Evolutionary conservation across 2,888 invertebrate species (phyloP), one percentile per base, ranked within the genome.

Genomic region (Meandrusa payeni): DNA sequence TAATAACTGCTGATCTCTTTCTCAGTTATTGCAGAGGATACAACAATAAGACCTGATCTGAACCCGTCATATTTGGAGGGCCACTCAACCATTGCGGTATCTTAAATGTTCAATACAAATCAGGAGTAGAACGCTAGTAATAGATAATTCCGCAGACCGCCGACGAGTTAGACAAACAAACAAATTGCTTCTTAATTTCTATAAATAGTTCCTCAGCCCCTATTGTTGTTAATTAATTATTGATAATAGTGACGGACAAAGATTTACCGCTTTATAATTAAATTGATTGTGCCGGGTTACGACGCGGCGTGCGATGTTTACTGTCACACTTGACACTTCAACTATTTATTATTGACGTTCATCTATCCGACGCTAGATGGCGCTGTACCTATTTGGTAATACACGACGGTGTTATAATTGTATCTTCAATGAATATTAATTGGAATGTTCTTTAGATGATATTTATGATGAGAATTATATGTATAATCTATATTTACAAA

Each of bases 301-400:
- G 42, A 19, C 31, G 43, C 37, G 7, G 31, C 32, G 37, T 24
- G 29, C 41, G 27, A 29, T 36, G 32, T 43, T 37, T 31, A 38
- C 22, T 44, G 44, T 44, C 22, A 9, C n/a, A 11, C 9, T 37
- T 32, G 36, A 33, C 37, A 38, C 43, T 41, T 37, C 17, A 27
- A 20, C 27, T 29, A 36, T 43, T 39, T 10, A 12, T 5, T 22
- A 10, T 4, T 29, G 40, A 50, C 29, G 50, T 50, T 36, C 1
- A 6, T 19, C 76, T 76, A 73, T 59, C 69, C 64, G 48, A 36
- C 54, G 47, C 50, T 45, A 76, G 77, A 64, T 70, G 70, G 69
- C 73, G 64, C 52, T 67, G 37, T 47, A 22, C 4, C 19, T 13
- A 3, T 6, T 15, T n/a, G n/a, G n/a, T n/a, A n/a, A n/a, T n/a